Conservation (phyloP, 2,888 invertebrate genomes). For the Penaeus monodon region DNA sequence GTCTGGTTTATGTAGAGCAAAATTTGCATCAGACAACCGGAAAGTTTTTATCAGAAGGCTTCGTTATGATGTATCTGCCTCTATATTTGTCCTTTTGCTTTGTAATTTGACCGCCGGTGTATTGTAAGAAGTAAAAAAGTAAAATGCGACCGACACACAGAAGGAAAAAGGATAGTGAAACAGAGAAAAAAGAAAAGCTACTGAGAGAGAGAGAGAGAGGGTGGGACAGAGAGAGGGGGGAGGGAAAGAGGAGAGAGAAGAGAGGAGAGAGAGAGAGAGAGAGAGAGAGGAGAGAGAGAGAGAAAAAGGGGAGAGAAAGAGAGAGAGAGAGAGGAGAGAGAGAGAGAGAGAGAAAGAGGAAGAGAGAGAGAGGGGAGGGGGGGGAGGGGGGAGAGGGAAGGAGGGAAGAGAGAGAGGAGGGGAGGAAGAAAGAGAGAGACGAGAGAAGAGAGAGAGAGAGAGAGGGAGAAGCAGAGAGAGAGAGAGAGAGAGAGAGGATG, state of each 20-base stretch:
- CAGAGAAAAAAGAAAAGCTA: not conserved
- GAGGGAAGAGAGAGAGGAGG: not conserved
- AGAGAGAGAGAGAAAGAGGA: not conserved
- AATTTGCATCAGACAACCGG: no score
- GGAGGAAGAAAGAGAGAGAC: not conserved
- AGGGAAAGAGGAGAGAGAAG: not conserved
- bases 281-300: not conserved
- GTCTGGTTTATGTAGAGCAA: no score
- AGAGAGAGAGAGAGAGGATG: not conserved
- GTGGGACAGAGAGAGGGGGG: not conserved
- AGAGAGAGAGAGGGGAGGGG: not conserved
- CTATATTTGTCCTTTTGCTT: no score
- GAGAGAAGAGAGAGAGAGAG: no score
- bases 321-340: not conserved
- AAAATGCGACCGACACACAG: not conserved
- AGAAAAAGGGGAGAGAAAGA: not conserved
- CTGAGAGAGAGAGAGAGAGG: not conserved
- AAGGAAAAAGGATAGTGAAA: not conserved
- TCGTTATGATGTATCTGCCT: no score
- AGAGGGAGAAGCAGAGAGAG: not conserved
- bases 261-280: slow-evolving; percentile 6
- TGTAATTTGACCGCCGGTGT: no score
- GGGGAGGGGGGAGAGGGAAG: not conserved
- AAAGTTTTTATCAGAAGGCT: no score
- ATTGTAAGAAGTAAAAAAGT: not conserved